phyloP scores from a whole-genome alignment of 2,113 vertebrate species.

The Caranx melampygus region DNA sequence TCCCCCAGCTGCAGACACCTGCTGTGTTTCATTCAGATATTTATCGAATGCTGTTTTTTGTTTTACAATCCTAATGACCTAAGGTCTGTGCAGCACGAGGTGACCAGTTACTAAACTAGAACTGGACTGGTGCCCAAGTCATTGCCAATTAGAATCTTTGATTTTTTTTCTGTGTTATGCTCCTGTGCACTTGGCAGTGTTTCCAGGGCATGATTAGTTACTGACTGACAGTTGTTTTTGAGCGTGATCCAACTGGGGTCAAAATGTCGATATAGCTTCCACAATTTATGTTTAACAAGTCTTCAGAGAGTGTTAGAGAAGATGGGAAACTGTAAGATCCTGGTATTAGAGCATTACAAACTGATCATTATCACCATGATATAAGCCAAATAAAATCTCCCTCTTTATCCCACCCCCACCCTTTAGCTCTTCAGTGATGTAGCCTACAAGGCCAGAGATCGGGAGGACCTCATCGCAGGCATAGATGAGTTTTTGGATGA shows the following conservation, averaged over 20 bases:
- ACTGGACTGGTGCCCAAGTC: conserved; percentile 3
- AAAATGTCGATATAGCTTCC: conserved; percentile 21
- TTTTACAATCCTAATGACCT: not conserved
- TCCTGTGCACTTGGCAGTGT: conserved; percentile 6
- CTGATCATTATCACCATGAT: conserved; percentile 18
- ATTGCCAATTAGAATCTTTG: conserved; percentile 16
- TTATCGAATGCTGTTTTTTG: not conserved
- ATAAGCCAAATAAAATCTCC: not conserved
- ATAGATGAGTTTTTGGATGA: conserved; percentile 98
- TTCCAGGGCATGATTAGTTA: conserved; percentile 23
- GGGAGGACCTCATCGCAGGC: conserved; percentile 95
- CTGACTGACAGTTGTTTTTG: conserved; percentile 34
- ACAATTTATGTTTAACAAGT: conserved; percentile 21
- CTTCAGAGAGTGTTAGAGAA: conserved; percentile 16
- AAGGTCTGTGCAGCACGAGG: not conserved
- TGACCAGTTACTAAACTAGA: conserved; percentile 16
- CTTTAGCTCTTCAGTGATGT: conserved; percentile 94
- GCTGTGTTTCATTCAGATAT: conserved; percentile 3
- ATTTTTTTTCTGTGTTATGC: not conserved
- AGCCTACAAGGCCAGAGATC: conserved; percentile 94
- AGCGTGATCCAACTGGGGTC: conserved; percentile 19
- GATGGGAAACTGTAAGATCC: not conserved
- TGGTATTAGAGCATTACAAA: conserved; percentile 5
- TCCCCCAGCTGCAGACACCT: not conserved
- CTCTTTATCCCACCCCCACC: not conserved